Evolutionary conservation across 2,888 invertebrate genomes (phyloP), one percentile per base, ranked within the genome.

Genomic region (Diabrotica balteata): DNA sequence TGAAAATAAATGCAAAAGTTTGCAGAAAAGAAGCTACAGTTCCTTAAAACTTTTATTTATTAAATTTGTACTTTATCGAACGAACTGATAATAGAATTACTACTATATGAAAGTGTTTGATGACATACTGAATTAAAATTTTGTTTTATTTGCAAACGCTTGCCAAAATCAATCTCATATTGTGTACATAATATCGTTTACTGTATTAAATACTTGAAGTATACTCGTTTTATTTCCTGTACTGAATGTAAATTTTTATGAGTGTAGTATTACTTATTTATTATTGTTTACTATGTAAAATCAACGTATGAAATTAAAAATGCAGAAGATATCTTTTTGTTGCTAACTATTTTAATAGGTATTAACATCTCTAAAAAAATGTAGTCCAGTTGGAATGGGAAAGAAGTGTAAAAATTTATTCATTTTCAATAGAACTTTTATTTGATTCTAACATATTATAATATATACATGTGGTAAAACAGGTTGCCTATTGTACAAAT

Each of bases 181-280:
- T 44, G 45, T 45, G 55, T 57, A 57, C 17, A 57, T 55, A 53
- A 47, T 47, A 47, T 47, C 47, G 53, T 53, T 53, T 55, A 55
- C n/a, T 44, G 32, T 55, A 55, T 42, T 55, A 55, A 57, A 44
- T 57, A 43, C n/a, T 54, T 55, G 49, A 62, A 66, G 46, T 52
- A 51, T 50, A 57, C 44, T 60, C 11, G 58, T 66, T 53, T 62
- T 58, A 62, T 58, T 66, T 66, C 49, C 50, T 57, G 17, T 53
- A 53, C 50, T 54, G 44, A 44, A 10, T 54, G 55, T 57, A 57
- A 57, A 57, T 57, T 45, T 55, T 55, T 9, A 11, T 9, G n/a
- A 45, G 11, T 42, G 53, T 57, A 55, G 5, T 17, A 55, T 9
- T 45, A 44, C 45, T 57, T 57, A 57, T 57, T 45, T 57, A 45